Base-by-base conservation (phyloP, 2,797 vertebrate genomes). In the Gouania willdenowi region DNA sequence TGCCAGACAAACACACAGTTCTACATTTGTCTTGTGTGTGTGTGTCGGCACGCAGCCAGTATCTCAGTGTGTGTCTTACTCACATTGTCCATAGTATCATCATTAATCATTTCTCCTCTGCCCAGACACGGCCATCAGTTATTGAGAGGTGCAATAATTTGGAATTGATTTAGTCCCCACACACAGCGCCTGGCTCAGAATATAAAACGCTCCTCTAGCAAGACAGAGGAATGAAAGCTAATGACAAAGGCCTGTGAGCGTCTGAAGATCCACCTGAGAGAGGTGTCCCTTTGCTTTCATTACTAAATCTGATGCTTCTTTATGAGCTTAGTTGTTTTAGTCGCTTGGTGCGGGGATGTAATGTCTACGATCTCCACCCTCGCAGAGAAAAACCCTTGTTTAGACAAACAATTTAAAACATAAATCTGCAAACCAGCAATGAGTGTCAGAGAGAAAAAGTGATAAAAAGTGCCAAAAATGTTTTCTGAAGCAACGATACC, bases 111-210 rank as follows among this genome's bases (percentile, higher is more conserved):
- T 71, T 77, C 63, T 78, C 62, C 66, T 74, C 44, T 17, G 29
- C 60, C 58, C 74, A 79, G 83, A 85, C 81, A 67, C 20, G 64
- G 73, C 73, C 81, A 81, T 79, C 77, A 73, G 77, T 84, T 84
- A 82, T 77, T 84, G 82, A 86, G 77, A 81, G 79, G 71, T 73
- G 71, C 70, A 82, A 85, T 87, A 74, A 86, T 84, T 82, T 78
- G 66, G 78, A 83, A 87, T 82, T 83, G 83, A 87, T 88, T 87
- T 74, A 81, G 81, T 68, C 59, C 58, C 48, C 66, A 48, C 61
- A 52, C 55, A 40, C 4, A 0, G 55, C 59, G 68, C 39, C 54
- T 32, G 50, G 50, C 54, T 62, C 44, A 14, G 66, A 76, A 77
- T 75, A 71, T 58, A 69, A 71, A 77, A 60, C 12, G 41, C 58